Evolutionary conservation across 2,888 invertebrate genomes (phyloP).

Genomic region (Eremobia ochroleuca): DNA sequence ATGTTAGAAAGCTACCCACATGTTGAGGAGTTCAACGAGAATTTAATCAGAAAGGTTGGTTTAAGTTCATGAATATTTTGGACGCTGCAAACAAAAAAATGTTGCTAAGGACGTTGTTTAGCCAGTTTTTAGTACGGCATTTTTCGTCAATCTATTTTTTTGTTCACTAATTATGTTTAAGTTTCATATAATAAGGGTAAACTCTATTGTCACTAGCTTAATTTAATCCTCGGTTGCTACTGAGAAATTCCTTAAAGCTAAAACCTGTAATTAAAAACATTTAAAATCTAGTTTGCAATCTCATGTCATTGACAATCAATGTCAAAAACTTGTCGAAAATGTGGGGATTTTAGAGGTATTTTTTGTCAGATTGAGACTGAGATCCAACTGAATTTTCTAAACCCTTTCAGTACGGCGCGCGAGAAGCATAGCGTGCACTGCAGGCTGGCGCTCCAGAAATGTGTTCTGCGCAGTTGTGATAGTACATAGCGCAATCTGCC

Average conservation of each 20-base stretch:
- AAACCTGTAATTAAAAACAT: background rate
- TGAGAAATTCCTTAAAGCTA: background rate
- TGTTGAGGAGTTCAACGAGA: constrained; percentile 74
- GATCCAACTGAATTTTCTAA: too few relatives aligned
- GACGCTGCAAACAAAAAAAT: background rate
- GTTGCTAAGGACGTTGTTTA: constrained; percentile 1
- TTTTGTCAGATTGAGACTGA: too few relatives aligned
- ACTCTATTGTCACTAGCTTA: too few relatives aligned
- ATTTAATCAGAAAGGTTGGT: constrained; percentile 80
- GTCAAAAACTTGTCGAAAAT: background rate
- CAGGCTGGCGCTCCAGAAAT: too few relatives aligned
- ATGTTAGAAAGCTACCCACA: constrained; percentile 74
- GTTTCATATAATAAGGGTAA: background rate
- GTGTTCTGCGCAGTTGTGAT: too few relatives aligned
- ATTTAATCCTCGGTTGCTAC: background rate
- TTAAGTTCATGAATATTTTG: background rate
- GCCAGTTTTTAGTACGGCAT: background rate
- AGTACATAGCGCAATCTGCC: too few relatives aligned
- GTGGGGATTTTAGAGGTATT: background rate
- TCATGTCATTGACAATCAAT: too few relatives aligned
- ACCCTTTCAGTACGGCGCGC: too few relatives aligned
- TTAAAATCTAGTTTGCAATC: background rate
- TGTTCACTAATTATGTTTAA: background rate
- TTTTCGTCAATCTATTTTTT: background rate
- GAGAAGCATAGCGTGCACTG: too few relatives aligned